These are phyloP conservation scores for Hyperoodon ampullatus DNA, from an alignment of 2,113 vertebrate species.

Conservation along the genomic window DNA sequence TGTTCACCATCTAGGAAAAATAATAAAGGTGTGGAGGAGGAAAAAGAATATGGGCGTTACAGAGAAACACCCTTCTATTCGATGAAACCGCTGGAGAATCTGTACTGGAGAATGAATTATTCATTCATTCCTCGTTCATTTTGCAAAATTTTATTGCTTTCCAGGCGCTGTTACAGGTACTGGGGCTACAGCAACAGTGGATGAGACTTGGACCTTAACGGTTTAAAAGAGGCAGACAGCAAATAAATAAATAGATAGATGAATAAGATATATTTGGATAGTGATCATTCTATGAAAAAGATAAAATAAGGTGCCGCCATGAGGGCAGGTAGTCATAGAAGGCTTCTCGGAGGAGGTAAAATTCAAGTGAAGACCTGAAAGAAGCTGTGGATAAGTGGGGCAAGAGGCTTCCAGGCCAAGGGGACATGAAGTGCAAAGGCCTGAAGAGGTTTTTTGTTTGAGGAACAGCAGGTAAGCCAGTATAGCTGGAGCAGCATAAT, in stretches of 20 bases:
- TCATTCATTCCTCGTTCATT: constrained; percentile 31
- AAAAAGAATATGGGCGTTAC: background rate
- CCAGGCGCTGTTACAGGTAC: background rate
- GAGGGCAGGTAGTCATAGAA: background rate
- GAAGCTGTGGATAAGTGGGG: background rate
- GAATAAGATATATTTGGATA: constrained; percentile 10
- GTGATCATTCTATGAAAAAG: background rate
- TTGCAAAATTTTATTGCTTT: background rate
- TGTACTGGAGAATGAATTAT: background rate
- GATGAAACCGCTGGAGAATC: background rate
- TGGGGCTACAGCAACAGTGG: background rate
- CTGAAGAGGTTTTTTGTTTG: background rate
- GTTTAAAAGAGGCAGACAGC: background rate
- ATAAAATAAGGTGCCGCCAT: background rate
- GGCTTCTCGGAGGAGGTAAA: background rate
- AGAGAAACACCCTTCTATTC: background rate
- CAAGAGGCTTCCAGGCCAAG: background rate
- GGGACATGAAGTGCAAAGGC: background rate
- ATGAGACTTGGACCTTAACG: background rate
- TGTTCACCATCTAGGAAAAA: constrained; percentile 14
- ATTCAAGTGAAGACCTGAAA: constrained; percentile 37
- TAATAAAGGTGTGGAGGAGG: background rate
- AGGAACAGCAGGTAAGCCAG: background rate
- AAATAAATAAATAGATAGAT: constrained; percentile 3
- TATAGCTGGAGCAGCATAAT: background rate